Conservation (phyloP, 2,888 invertebrate species). For the Lysandra coridon region DNA sequence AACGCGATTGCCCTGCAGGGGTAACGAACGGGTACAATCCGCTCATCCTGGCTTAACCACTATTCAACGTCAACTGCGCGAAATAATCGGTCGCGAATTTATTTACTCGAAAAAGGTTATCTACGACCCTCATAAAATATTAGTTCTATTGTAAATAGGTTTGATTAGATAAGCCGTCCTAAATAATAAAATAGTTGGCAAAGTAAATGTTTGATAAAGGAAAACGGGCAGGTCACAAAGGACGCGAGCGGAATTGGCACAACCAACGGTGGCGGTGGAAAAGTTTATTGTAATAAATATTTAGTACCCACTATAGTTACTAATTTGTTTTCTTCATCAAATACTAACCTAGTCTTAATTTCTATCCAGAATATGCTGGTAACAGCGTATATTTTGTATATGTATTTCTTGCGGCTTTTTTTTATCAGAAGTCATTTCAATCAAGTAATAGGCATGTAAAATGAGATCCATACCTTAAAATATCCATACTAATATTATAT, state of each 20-base stretch:
- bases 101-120: slow-evolving; percentile 28
- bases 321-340: not conserved
- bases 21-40: slow-evolving; percentile 44
- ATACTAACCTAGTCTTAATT: too few relatives aligned
- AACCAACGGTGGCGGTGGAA: not conserved
- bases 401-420: too few relatives aligned
- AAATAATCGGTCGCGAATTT: slow-evolving; percentile 52
- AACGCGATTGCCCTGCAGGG: too few relatives aligned
- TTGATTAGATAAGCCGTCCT: slow-evolving; percentile 10
- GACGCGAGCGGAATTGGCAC: not conserved
- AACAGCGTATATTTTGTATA: too few relatives aligned
- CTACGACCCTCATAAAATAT: slow-evolving; percentile 7
- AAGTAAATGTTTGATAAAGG: slow-evolving; percentile 10
- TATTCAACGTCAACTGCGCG: slow-evolving; percentile 56
- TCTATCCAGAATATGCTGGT: too few relatives aligned
- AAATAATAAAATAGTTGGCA: slow-evolving; percentile 17
- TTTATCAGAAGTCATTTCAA: too few relatives aligned
- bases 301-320: not conserved
- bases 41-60: slow-evolving; percentile 44
- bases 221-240: not conserved
- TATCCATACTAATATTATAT: too few relatives aligned
- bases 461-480: too few relatives aligned
- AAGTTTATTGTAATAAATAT: not conserved
- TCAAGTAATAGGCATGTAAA: too few relatives aligned
- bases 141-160: slow-evolving; percentile 7